phyloP scores from a whole-genome alignment of 2,888 invertebrate species.

The Leptinotarsa juncta region DNA sequence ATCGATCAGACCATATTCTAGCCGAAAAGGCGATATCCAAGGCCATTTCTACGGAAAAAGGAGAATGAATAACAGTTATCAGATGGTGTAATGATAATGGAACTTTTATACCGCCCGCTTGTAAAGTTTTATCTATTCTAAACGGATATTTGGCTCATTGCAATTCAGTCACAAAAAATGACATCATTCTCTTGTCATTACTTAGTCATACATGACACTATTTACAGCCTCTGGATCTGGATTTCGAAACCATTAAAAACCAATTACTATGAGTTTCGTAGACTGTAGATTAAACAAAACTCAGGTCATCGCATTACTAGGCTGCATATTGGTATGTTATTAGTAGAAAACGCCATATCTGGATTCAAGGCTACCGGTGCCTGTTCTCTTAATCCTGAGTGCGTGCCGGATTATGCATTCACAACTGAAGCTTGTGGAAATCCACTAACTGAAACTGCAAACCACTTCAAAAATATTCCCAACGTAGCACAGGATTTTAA shows the following conservation, averaged over 20 bases:
- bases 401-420: neutral
- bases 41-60: too few relatives aligned
- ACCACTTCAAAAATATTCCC: too few relatives aligned
- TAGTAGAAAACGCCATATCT: slow-evolving; percentile 1
- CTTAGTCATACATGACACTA: slow-evolving; percentile 2
- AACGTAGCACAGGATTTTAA: too few relatives aligned
- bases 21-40: too few relatives aligned
- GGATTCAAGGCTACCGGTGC: slow-evolving; percentile 14
- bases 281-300: neutral
- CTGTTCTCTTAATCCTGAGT: neutral
- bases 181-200: slow-evolving; percentile 3
- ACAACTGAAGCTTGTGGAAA: neutral
- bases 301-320: neutral
- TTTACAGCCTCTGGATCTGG: slow-evolving; percentile 14
- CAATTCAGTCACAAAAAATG: slow-evolving; percentile 24
- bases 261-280: neutral
- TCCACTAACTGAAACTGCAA: too few relatives aligned
- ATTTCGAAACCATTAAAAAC: slow-evolving; percentile 11
- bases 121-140: neutral
- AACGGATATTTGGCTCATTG: slow-evolving; percentile 18
- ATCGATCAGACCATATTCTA: too few relatives aligned
- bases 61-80: too few relatives aligned
- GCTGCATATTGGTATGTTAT: neutral
- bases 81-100: too few relatives aligned
- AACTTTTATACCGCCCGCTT: too few relatives aligned